Evolutionary conservation across 2,888 invertebrate genomes (phyloP), one percentile per base, ranked within the genome.

Genomic region (Nomada flava): DNA sequence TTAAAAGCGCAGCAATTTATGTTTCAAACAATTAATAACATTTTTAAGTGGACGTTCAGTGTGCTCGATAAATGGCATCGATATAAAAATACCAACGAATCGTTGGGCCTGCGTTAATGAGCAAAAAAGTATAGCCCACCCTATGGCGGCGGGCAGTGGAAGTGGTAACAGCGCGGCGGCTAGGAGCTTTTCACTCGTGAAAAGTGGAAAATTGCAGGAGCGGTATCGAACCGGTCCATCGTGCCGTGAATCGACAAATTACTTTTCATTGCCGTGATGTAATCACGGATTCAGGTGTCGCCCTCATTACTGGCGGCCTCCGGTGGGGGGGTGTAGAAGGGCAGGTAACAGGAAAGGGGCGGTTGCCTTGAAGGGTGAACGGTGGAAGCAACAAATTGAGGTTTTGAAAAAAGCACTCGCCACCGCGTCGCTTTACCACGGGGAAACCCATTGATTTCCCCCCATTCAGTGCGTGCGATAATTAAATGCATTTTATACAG

Each of bases 401-500:
- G 90, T 91, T 92, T 90, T 84, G 85, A 89, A 88, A 89, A 91
- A 88, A 82, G 76, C 69, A 77, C 85, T 86, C 84, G 85, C 88
- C 86, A 77, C 84, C 84, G 86, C 86, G 87, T 79, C 85, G 87
- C 86, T 90, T 88, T 84, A 84, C 88, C 88, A 87, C 90, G 89
- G 90, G 85, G 86, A 86, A 86, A 90, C 89, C 85, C 91, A 92
- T 92, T 92, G 92, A 92, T 92, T 92, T 92, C 89, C 89, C 36
- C 79, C 89, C 90, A 90, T 91, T 92, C 91, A 90, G 76, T 65
- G 83, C 86, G 86, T 86, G 88, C 89, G 89, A 92, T 92, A 92
- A 92, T 92, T 92, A 92, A 91, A 92, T 91, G 90, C 91, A 91
- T 92, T 92, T 92, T 90, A 90, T 88, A 88, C 89, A 88, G 84